A percentile compares a stretch with the other conserved stretches of the same genome.
These are phyloP conservation scores for Upupa epops DNA, from an alignment of 2,113 vertebrate genomes.

Conservation along the genomic window DNA sequence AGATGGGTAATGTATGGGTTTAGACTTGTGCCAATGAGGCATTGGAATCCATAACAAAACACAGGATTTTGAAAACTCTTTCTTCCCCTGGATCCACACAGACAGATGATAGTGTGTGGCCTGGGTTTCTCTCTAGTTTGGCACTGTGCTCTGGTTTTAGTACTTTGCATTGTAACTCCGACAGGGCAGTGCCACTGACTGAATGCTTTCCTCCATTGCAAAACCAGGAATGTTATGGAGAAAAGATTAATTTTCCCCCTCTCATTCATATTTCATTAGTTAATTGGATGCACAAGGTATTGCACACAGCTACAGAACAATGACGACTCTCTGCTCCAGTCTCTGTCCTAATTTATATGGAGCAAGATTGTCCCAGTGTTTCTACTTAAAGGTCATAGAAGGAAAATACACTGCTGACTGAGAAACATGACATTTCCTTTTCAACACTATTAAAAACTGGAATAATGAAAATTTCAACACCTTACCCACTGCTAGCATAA, in stretches of 20 bases:
- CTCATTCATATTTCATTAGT: background rate
- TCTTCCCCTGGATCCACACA: background rate
- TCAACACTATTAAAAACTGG: background rate
- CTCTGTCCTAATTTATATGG: conserved; percentile 2
- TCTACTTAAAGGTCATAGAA: background rate
- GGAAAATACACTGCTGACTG: background rate
- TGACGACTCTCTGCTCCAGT: background rate
- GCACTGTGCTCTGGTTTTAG: background rate
- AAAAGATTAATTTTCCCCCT: rapidly evolving
- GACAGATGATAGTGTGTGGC: background rate
- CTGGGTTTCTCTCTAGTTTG: background rate
- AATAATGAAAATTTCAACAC: conserved; percentile 15
- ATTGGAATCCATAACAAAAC: background rate
- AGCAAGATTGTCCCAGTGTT: background rate
- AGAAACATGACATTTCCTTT: background rate
- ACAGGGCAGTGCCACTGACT: background rate
- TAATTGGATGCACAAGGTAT: background rate
- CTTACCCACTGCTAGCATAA: background rate
- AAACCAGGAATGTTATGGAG: background rate
- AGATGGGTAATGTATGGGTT: background rate
- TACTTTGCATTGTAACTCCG: background rate
- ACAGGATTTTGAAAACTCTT: background rate
- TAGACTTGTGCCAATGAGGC: background rate
- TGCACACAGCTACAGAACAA: background rate
- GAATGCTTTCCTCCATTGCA: rapidly evolving